These are phyloP conservation scores for Heliconius congener DNA, from an alignment of 1,140 invertebrate genomes.

Conservation along the genomic window DNA sequence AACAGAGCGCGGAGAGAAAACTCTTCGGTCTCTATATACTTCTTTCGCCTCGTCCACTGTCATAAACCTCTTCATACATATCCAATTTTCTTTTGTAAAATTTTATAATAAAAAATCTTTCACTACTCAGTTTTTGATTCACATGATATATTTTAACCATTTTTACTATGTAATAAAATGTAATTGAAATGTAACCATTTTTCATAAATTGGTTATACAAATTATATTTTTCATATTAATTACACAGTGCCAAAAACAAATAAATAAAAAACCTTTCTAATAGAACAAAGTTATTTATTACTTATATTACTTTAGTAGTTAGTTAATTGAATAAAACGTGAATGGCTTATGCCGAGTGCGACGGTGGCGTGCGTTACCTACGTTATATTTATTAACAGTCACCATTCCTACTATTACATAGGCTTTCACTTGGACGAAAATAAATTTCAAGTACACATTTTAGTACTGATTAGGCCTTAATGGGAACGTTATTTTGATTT, in stretches of 20 bases:
- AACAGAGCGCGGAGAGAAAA: too few relatives aligned
- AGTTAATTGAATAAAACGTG: conserved; percentile 32
- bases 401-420: conserved; percentile 36
- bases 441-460: conserved; percentile 35
- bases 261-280: not conserved
- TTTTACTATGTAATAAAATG: too few relatives aligned
- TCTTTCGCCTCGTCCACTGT: too few relatives aligned
- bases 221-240: too few relatives aligned
- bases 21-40: too few relatives aligned
- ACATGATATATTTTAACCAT: too few relatives aligned
- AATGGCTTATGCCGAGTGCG: conserved; percentile 14
- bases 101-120: too few relatives aligned
- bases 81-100: too few relatives aligned
- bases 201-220: too few relatives aligned
- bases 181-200: too few relatives aligned
- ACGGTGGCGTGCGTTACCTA: conserved; percentile 31
- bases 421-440: conserved; percentile 36
- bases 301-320: conserved; percentile 3
- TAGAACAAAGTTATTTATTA: not conserved
- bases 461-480: conserved; percentile 34
- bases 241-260: not conserved
- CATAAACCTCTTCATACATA: too few relatives aligned
- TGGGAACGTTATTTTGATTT: conserved; percentile 36
- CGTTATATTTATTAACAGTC: conserved; percentile 31
- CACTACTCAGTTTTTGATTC: too few relatives aligned